These are phyloP conservation scores for Myiothlypis coronata DNA, from an alignment of 2,797 vertebrate genomes.

Conservation along the genomic window DNA sequence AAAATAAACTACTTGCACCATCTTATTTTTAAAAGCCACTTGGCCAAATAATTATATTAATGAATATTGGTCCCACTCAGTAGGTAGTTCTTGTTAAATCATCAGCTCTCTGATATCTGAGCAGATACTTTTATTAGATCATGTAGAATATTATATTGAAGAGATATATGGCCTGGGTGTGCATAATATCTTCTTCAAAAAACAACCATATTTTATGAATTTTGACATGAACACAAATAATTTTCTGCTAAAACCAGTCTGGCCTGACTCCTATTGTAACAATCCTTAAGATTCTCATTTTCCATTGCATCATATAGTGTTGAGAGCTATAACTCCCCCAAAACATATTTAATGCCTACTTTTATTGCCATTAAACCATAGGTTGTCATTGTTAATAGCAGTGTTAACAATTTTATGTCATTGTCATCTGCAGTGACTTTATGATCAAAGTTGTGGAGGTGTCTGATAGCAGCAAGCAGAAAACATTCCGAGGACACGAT, in stretches of 20 bases:
- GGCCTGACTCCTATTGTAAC: neutral
- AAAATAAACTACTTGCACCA: neutral
- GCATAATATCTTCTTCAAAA: neutral
- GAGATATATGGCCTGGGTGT: neutral
- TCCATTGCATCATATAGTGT: neutral
- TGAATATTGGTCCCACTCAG: neutral
- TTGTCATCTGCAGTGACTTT: conserved; percentile 84
- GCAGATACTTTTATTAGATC: neutral
- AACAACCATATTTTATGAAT: neutral
- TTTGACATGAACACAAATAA: neutral
- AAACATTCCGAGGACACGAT: conserved; percentile 89
- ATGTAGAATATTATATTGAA: neutral
- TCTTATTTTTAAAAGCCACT: neutral
- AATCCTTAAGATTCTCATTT: neutral
- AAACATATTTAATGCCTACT: neutral
- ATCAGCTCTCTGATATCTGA: neutral
- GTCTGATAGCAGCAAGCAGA: conserved; percentile 89
- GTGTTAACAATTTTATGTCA: neutral
- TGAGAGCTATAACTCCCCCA: neutral
- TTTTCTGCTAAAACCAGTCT: neutral
- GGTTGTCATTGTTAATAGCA: neutral
- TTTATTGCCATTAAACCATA: neutral
- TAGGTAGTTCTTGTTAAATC: neutral
- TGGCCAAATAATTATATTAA: neutral
- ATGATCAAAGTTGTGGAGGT: conserved; percentile 93